These are phyloP conservation scores for Scelioninae gen. 1 DNA, from an alignment of 2,888 invertebrate genomes.

Conservation along the genomic window DNA sequence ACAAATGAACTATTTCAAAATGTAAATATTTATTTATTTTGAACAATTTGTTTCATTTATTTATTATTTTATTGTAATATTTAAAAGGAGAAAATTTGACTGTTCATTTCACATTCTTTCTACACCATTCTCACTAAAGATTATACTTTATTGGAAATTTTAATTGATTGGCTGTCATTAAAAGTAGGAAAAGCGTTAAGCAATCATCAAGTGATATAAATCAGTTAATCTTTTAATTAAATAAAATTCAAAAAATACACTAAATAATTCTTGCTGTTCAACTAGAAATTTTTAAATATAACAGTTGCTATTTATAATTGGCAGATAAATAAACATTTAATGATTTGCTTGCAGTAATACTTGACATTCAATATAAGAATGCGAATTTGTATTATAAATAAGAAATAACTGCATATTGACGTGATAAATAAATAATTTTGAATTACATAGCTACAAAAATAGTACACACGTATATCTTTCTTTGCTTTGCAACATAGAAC, in stretches of 20 bases:
- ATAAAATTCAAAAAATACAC: background rate
- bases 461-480: background rate
- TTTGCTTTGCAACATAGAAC: background rate
- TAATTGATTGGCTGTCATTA: slow-evolving; percentile 1
- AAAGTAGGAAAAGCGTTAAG: background rate
- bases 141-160: background rate
- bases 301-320: too few species aligned
- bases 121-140: too few species aligned
- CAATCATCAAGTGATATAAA: background rate
- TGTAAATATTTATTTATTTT: too few species aligned
- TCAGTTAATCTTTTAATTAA: background rate
- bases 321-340: too few species aligned
- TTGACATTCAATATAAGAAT: background rate
- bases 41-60: too few species aligned
- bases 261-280: background rate
- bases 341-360: too few species aligned
- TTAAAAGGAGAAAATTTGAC: too few species aligned
- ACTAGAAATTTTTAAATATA: too few species aligned
- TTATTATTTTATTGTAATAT: too few species aligned
- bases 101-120: too few species aligned
- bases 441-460: slow-evolving; percentile 3
- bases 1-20: too few species aligned
- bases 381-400: background rate
- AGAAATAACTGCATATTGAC: background rate
- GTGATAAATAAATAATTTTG: background rate